These are phyloP conservation scores for Paracyprichromis sp. DNA, from an alignment of 2,113 vertebrate species.

Conservation along the genomic window DNA sequence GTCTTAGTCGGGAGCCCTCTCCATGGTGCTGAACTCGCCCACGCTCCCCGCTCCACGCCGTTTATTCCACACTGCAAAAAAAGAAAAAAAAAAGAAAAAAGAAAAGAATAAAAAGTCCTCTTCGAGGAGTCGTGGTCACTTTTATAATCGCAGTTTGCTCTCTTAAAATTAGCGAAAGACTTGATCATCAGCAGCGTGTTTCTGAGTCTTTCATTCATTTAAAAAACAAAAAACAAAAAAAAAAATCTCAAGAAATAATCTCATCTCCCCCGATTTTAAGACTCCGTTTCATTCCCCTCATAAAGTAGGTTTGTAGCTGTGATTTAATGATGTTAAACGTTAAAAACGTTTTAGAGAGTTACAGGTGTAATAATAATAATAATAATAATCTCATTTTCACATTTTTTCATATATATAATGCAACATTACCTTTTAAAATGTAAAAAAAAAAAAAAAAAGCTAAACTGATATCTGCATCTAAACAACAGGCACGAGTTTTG, in stretches of 20 bases:
- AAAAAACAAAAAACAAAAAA: background rate
- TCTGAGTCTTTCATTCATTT: background rate
- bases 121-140: background rate
- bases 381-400: background rate
- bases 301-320: background rate
- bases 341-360: background rate
- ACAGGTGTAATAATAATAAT: background rate
- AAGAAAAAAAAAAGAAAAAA: background rate
- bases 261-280: background rate
- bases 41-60: conserved; percentile 6
- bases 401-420: background rate
- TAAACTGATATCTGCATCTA: background rate
- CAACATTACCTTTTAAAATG: background rate
- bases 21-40: conserved; percentile 69
- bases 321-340: background rate
- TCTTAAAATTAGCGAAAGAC: background rate
- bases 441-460: background rate
- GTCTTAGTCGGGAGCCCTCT: conserved; percentile 39
- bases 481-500: background rate
- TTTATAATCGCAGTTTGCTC: background rate
- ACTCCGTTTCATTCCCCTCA: background rate
- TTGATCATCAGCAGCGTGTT: background rate
- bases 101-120: background rate
- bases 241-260: background rate
- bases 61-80: background rate